Percentiles rank a stretch among this genome's conserved stretches.
Conservation (phyloP, 2,113 vertebrate genomes). For the Notothenia coriiceps region DNA sequence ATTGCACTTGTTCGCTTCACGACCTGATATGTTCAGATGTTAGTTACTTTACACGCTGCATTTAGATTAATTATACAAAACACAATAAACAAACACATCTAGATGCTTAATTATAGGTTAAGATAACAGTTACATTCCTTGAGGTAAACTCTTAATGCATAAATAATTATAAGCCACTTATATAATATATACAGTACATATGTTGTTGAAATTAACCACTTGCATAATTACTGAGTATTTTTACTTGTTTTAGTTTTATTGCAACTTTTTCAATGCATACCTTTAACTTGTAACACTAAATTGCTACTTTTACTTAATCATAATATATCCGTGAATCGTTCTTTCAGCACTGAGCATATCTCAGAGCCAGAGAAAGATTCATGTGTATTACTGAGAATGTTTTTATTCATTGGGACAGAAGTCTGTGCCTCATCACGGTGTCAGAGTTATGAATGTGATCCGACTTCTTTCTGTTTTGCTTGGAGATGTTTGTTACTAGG, state of each 20-base stretch:
- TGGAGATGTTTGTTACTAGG: background rate
- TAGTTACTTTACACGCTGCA: background rate
- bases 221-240: too few relatives aligned
- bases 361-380: background rate
- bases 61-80: background rate
- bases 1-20: background rate
- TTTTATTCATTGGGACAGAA: background rate
- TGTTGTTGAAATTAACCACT: too few relatives aligned
- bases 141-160: background rate
- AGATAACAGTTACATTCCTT: background rate
- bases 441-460: background rate
- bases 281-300: too few relatives aligned
- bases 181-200: too few relatives aligned
- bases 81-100: background rate
- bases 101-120: background rate
- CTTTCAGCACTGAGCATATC: background rate
- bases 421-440: background rate
- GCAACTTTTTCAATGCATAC: too few relatives aligned
- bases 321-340: background rate
- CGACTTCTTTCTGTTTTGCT: slow-evolving; percentile 33
- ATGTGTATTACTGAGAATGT: background rate
- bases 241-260: too few relatives aligned
- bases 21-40: background rate
- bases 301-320: too few relatives aligned
- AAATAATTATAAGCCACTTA: too few relatives aligned